Evolutionary conservation across 2,113 vertebrate species (phyloP).

Genomic region (Eubucco bourcierii): DNA sequence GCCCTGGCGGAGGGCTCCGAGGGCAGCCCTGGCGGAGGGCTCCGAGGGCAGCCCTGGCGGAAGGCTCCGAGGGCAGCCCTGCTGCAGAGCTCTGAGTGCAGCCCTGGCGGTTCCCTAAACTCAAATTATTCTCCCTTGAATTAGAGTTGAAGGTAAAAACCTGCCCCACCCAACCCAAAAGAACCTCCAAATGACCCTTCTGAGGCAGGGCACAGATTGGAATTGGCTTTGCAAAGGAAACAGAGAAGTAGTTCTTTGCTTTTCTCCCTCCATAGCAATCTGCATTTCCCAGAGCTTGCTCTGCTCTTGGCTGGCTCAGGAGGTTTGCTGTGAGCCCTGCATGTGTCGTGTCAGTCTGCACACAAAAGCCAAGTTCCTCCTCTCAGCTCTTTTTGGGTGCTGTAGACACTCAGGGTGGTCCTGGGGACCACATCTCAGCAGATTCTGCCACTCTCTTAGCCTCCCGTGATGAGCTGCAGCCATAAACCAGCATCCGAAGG

Average conservation of each 20-base stretch:
- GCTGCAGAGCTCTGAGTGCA: background rate
- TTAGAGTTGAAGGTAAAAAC: background rate
- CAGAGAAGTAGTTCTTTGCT: slow-evolving; percentile 71
- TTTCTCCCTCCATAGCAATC: slow-evolving; percentile 73
- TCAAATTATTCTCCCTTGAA: background rate
- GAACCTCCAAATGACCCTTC: background rate
- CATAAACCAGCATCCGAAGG: background rate
- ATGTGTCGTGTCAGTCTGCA: slow-evolving; percentile 84
- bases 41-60: too few relatives aligned
- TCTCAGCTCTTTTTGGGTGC: slow-evolving; percentile 44
- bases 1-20: too few relatives aligned
- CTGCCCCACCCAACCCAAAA: background rate
- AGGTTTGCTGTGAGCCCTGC: slow-evolving; percentile 84
- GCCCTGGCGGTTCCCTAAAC: background rate
- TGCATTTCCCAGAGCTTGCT: slow-evolving; percentile 66
- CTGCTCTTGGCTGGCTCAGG: slow-evolving; percentile 51
- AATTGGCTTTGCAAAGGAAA: slow-evolving; percentile 65
- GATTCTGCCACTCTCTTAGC: fast-evolving
- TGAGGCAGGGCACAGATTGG: slow-evolving; percentile 19
- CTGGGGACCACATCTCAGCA: fast-evolving
- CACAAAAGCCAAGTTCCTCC: slow-evolving; percentile 96
- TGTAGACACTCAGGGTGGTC: fast-evolving
- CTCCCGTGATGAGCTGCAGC: fast-evolving
- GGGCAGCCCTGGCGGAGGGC: too few relatives aligned
- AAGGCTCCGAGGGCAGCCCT: background rate